Evolutionary conservation across 2,888 invertebrate genomes (phyloP), one percentile per base, ranked within the genome.

Genomic region (Calliphora vomitoria): DNA sequence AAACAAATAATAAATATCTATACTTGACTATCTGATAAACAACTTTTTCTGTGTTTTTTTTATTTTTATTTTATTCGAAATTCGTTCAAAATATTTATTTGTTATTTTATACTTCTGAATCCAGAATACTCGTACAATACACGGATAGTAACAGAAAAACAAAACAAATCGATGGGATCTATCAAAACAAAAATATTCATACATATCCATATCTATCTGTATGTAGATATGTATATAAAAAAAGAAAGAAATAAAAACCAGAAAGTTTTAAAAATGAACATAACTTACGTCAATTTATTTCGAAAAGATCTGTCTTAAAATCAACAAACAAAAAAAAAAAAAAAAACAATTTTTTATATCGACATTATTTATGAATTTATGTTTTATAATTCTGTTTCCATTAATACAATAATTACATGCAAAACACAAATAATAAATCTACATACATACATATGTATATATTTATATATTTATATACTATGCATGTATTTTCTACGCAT

Each of bases 251-350:
- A 44, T 11, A 44, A 13, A 74, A 60, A 74, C 41, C 74, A 8
- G 44, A 60, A 62, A 75, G n/a, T 60, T 44, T 62, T n/a, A 35
- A 64, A 50, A 64, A 62, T 58, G 25, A 25, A 64, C 15, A 62
- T 18, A 25, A 60, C 62, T 62, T 62, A 75, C 62, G 75, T 75
- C 75, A 75, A 58, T 44, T 44, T 50, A 47, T 75, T 75, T 50
- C 15, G 50, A 31, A 50, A 31, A 50, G 5, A 18, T 38, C 20
- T 53, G 55, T n/a, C 55, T 5, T n/a, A 3, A n/a, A 25, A n/a
- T 38, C 38, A 3, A 2, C 20, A 18, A 20, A 10, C 20, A 20
- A 20, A 50, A 13, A 50, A 50, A 20, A n/a, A n/a, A n/a, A n/a
- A n/a, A n/a, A n/a, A n/a, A 55, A 55, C 55, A 55, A 11, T 55